These are phyloP conservation scores for Neomicropteryx cornuta DNA, from an alignment of 1,140 invertebrate genomes.

Conservation along the genomic window DNA sequence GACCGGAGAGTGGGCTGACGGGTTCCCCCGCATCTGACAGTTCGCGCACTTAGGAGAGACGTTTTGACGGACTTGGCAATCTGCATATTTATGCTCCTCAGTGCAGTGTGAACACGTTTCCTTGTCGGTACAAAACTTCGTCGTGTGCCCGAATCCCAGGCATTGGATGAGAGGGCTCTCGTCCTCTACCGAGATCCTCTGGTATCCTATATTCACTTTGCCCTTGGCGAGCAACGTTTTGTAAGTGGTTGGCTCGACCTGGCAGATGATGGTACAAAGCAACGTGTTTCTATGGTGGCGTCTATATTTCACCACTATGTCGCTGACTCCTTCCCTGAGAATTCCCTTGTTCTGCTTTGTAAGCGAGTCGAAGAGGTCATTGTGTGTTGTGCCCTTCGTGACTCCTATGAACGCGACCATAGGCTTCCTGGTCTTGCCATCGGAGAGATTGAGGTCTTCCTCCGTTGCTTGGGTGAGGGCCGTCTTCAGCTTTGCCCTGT, in stretches of 20 bases:
- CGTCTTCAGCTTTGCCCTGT: constrained; percentile 2
- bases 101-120: constrained; percentile 12
- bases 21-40: constrained; percentile 1
- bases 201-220: constrained; percentile 11
- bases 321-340: constrained; percentile 2
- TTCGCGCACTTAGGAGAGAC: constrained; percentile 6
- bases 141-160: constrained; percentile 14
- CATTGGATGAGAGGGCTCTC: constrained; percentile 15
- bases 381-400: constrained; percentile 1
- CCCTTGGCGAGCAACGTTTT: constrained; percentile 8
- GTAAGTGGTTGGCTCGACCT: constrained; percentile 12
- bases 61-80: constrained; percentile 6
- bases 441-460: background rate
- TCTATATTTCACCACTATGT: constrained; percentile 11
- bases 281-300: constrained; percentile 14
- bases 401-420: background rate
- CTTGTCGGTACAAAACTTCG: constrained; percentile 5
- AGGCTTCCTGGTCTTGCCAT: background rate
- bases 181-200: constrained; percentile 9
- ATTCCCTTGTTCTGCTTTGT: constrained; percentile 13
- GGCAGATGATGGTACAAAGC: constrained; percentile 14
- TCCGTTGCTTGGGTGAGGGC: too few species aligned
- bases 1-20: constrained; percentile 5
- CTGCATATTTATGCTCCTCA: constrained; percentile 2
- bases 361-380: constrained; percentile 8